Evolutionary conservation across 2,797 vertebrate genomes (phyloP), one percentile per base, ranked within the genome.

Genomic region (Platyrinchus mystaceus): DNA sequence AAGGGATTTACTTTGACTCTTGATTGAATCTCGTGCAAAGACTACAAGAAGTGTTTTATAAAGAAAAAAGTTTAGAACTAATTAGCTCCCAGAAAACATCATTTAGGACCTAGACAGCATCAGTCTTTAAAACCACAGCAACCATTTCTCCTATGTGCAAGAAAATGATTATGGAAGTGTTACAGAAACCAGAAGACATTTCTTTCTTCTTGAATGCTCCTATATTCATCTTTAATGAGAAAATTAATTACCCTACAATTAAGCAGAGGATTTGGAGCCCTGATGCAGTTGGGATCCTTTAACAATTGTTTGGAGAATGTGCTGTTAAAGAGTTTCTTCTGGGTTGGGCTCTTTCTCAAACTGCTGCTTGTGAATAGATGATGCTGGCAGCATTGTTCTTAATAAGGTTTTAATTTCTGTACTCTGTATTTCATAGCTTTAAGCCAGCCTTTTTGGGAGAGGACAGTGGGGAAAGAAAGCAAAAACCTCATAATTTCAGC

Each of bases 1-100:
- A 49, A 55, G 67, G 46, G 88, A 82, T 28, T 81, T 79, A 41
- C 39, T 89, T 97, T 75, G 78, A 19, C 49, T 88, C 50, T 88
- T 96, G 87, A 89, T 93, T 95, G 94, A 87, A 84, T 95, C 41
- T 82, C 81, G 62, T 92, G 77, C 50, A 80, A 90, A 94, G 60
- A 21, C 62, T 89, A 34, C 22, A 77, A 77, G 64, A 56, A 74
- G 30, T 56, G n/a, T 43, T 82, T 34, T 52, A 19, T 19, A 41
- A 46, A 37, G 43, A 43, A 14, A 80, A 55, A 66, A 6, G 9
- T n/a, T 84, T 79, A 41, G 55, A 53, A 43, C 4, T 50, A 69
- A 73, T 76, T 64, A 66, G 70, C 60, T 79, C 23, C 9, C 66
- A 69, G 68, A 81, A 93, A 80, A 66, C 26, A 21, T 41, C 2